Base-by-base conservation (phyloP, 1,140 invertebrate species). In the Diploscapter pachys region DNA sequence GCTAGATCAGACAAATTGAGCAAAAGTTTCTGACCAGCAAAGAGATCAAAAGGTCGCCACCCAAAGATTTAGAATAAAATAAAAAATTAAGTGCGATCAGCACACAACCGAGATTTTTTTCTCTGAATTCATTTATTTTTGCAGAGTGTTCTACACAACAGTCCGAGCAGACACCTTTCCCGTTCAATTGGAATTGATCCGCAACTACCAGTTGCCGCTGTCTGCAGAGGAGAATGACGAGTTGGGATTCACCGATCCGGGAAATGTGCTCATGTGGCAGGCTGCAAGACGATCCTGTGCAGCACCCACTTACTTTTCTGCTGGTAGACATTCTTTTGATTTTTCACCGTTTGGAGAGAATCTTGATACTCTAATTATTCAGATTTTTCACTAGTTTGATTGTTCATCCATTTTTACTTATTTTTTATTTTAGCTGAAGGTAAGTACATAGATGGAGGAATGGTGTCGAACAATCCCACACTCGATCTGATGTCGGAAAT, bases 401-500 rank as follows among this genome's bases (percentile, higher is more conserved):
- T 31, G 31, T 31, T 31, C 31, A 31, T 31, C 31, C 31, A 31
- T 31, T 31, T 31, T 31, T 1, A 31, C 31, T 31, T 31, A 31
- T 31, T 31, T 31, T 31, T 31, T 31, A 31, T 31, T 31, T 31
- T 31, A 31, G 31, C 65, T 78, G 92, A 91, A 82, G 92, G 91
- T 11, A 87, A 90, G 70, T 97, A 92, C 83, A 85, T 98, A 13
- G 96, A 98, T 86, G 96, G 96, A n/a, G 96, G 96, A 48, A 87
- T 99, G 5, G 94, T 97, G 72, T 91, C 95, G 0, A 99, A 99
- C 85, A 99, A 98, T 86, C 96, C 96, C 0, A 96, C 95, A 0
- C 85, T 98, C 62, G 95, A 98, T 85, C 91, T 93, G 0, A 87
- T 98, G 63, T 95, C 95, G 0, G 95, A 98, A 87, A 91, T 98